These are phyloP conservation scores for Flexamia atlantica DNA, from an alignment of 2,888 invertebrate genomes.

Conservation along the genomic window DNA sequence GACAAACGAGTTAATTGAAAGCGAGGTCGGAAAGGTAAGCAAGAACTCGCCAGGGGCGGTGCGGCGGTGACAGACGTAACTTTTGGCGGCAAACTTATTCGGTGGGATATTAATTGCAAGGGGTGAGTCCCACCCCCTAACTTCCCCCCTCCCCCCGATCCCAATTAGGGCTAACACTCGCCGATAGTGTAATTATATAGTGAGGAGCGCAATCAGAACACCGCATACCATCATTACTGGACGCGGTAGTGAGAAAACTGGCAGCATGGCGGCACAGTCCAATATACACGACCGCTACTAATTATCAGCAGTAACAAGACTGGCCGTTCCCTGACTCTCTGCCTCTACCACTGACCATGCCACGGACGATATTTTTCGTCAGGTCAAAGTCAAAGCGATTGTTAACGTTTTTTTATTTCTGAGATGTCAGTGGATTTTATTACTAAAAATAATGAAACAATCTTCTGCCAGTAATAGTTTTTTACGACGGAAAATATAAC, in stretches of 20 bases:
- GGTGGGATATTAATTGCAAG: slow-evolving; percentile 45
- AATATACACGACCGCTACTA: slow-evolving; percentile 33
- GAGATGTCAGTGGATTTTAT: no score
- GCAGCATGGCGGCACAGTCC: slow-evolving; percentile 38
- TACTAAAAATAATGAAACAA: no score
- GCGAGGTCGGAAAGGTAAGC: slow-evolving; percentile 52
- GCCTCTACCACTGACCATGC: not conserved
- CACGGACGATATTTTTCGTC: no score
- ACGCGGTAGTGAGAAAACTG: slow-evolving; percentile 46
- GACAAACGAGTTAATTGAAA: slow-evolving; percentile 54
- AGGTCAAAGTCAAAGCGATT: no score
- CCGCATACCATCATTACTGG: slow-evolving; percentile 58
- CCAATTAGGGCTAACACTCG: slow-evolving; percentile 58
- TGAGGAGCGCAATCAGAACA: slow-evolving; percentile 51
- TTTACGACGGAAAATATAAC: no score
- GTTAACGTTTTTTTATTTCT: no score
- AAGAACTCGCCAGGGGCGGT: slow-evolving; percentile 12
- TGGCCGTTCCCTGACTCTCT: no score
- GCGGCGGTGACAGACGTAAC: slow-evolving; percentile 21
- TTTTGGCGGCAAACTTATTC: slow-evolving; percentile 40
- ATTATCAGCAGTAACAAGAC: slow-evolving; percentile 42
- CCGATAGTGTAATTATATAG: slow-evolving; percentile 60
- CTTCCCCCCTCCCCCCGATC: not conserved
- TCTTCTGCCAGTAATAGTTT: no score
- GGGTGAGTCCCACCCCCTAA: not conserved